Conservation (phyloP, 2,888 invertebrate species). For the Nemotelus pantherinus region DNA sequence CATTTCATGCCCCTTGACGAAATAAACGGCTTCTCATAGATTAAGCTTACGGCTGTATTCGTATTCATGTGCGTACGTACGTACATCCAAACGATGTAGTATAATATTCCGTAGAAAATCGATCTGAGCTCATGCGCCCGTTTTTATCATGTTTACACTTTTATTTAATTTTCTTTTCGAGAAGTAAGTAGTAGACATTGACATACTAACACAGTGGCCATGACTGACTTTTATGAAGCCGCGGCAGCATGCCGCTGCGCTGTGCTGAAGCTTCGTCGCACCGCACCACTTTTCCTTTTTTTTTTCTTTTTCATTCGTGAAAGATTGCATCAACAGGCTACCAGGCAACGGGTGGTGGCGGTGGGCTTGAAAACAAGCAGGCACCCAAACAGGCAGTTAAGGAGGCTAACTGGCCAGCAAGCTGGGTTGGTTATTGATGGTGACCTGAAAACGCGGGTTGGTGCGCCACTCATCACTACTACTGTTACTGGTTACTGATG, state of each 20-base stretch:
- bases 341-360: neutral
- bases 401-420: too few species aligned
- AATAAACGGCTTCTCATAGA: too few species aligned
- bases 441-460: slow-evolving; percentile 33
- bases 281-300: neutral
- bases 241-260: neutral
- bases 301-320: neutral
- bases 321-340: slow-evolving; percentile 29
- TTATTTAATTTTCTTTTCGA: slow-evolving; percentile 24
- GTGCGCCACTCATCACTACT: slow-evolving; percentile 19
- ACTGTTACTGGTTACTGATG: neutral
- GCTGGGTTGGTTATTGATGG: neutral
- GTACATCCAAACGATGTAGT: too few species aligned
- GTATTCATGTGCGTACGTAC: too few species aligned
- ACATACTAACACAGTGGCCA: slow-evolving; percentile 53
- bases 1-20: too few species aligned
- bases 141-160: neutral
- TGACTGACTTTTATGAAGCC: slow-evolving; percentile 50
- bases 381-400: too few species aligned
- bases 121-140: neutral
- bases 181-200: slow-evolving; percentile 51
- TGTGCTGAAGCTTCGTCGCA: neutral
- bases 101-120: neutral
- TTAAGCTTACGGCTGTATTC: too few species aligned
- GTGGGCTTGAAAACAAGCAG: too few species aligned